Evolutionary conservation across 1,140 invertebrate genomes (phyloP).

Genomic region (Aporrectodea caliginosa): DNA sequence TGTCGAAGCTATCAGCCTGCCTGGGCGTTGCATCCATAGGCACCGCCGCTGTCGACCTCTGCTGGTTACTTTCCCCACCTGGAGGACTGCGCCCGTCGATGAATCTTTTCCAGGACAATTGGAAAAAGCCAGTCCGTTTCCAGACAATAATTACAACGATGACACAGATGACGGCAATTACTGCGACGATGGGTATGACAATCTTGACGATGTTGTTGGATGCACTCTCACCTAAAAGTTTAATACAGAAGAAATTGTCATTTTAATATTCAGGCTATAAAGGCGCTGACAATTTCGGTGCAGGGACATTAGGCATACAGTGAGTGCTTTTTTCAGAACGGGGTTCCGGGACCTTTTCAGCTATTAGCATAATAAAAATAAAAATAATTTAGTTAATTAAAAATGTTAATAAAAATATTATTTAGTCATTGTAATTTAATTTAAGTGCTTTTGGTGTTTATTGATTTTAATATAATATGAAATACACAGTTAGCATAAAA

Average conservation of each 20-base stretch:
- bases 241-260: neutral
- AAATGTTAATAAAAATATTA: too few relatives aligned
- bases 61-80: neutral
- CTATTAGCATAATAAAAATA: neutral
- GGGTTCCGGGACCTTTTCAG: neutral
- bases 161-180: neutral
- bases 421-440: too few relatives aligned
- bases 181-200: neutral
- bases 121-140: neutral
- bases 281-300: too few relatives aligned
- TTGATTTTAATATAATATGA: too few relatives aligned
- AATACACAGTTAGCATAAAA: too few relatives aligned
- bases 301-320: too few relatives aligned
- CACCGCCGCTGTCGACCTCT: neutral
- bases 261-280: neutral
- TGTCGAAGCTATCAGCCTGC: neutral
- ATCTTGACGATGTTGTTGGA: neutral
- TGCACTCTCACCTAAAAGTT: neutral
- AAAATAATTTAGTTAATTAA: too few relatives aligned
- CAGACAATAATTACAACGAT: neutral
- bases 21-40: neutral
- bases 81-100: neutral
- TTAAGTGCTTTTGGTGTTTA: too few relatives aligned
- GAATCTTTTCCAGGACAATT: neutral
- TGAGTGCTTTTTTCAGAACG: neutral